Conservation (phyloP, 2,113 vertebrate genomes). For the Oxyura jamaicensis region DNA sequence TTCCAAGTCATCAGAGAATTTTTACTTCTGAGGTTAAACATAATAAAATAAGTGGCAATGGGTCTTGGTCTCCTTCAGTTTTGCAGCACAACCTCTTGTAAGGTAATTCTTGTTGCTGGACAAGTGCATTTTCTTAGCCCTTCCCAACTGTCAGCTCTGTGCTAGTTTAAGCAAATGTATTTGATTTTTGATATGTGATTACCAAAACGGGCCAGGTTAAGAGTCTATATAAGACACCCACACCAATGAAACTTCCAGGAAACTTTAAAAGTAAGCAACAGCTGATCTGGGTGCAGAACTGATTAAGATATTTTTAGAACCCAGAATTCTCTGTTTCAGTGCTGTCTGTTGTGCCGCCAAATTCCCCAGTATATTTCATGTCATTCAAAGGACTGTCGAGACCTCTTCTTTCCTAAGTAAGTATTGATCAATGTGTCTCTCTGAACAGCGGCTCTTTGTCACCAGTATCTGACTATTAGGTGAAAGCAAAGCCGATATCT, state of each 20-base stretch:
- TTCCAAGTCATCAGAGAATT: background rate
- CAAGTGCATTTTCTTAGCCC: background rate
- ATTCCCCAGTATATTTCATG: background rate
- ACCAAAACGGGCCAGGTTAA: background rate
- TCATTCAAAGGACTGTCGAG: background rate
- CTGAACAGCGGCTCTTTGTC: background rate
- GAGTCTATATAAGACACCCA: background rate
- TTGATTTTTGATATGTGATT: background rate
- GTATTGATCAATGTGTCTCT: accelerated
- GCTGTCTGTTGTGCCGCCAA: background rate
- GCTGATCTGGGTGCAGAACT: background rate
- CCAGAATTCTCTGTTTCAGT: background rate
- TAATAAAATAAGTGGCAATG: background rate
- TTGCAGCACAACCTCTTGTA: background rate
- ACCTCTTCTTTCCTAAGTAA: background rate
- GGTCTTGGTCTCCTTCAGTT: background rate
- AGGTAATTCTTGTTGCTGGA: background rate
- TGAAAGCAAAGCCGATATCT: background rate
- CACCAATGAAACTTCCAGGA: background rate
- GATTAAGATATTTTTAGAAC: background rate
- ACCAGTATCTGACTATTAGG: background rate
- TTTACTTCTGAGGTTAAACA: background rate
- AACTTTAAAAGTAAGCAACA: background rate
- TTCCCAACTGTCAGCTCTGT: background rate
- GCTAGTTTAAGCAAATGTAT: background rate